phyloP scores from a whole-genome alignment of 2,888 invertebrate genomes.

The Salticus scenicus region DNA sequence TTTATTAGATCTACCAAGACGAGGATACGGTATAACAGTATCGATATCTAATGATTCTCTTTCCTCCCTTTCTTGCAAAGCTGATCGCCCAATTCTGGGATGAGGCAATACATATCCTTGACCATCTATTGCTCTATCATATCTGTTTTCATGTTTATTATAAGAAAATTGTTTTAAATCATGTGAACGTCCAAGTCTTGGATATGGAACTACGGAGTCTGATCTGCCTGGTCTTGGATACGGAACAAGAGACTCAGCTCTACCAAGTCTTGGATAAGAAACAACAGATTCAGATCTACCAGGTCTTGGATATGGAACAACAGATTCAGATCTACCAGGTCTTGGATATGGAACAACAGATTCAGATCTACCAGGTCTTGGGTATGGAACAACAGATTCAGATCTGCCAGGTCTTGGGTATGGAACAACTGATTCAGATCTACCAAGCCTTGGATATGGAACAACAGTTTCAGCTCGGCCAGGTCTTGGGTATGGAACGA shows the following conservation, averaged over 20 bases:
- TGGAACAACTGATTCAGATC: slow-evolving; percentile 8
- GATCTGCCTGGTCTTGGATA: slow-evolving; percentile 19
- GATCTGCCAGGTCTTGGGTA: slow-evolving; percentile 27
- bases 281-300: slow-evolving; percentile 20
- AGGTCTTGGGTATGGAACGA: slow-evolving; percentile 27
- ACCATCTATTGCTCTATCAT: background rate
- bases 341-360: slow-evolving; percentile 19
- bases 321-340: slow-evolving; percentile 13
- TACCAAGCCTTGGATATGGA: slow-evolving; percentile 32
- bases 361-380: slow-evolving; percentile 22
- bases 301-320: slow-evolving; percentile 22
- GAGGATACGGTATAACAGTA: slow-evolving; percentile 19
- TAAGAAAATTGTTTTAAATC: background rate
- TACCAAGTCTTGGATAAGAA: slow-evolving; percentile 25
- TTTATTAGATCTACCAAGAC: background rate
- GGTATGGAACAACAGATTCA: slow-evolving; percentile 5
- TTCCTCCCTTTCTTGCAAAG: background rate
- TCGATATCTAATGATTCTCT: background rate
- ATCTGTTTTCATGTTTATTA: background rate
- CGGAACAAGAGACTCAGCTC: slow-evolving; percentile 2
- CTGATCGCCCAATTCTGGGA: slow-evolving; percentile 32
- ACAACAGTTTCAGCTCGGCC: slow-evolving; percentile 9
- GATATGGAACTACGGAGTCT: slow-evolving; percentile 21
- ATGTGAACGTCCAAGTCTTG: slow-evolving; percentile 37
- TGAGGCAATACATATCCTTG: slow-evolving; percentile 22